Evolutionary conservation across 1,140 invertebrate species (phyloP), one percentile per base, ranked within the genome.

Genomic region (Brachionus rotundiformis): DNA sequence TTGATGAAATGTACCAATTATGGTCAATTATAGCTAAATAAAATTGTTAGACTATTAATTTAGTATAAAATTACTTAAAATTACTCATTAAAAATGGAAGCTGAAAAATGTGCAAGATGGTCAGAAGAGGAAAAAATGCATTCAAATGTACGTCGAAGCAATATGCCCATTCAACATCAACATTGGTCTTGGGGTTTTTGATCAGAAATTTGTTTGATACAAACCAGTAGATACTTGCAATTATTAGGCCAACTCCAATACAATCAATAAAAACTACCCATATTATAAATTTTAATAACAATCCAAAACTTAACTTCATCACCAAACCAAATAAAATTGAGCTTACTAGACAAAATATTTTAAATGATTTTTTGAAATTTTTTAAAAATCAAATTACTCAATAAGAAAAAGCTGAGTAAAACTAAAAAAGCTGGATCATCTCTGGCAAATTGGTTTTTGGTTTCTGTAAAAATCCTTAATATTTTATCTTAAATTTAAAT

Each of bases 371-470:
- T 16, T 2, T 31, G 16, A 13, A 65, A n/a, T 36, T 54, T 16
- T 2, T 31, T 33, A 13, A 65, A n/a, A 16, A 11, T 16, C 11
- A 65, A 16, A 11, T 49, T 73, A 65, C 91, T 91, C 91, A 94
- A 93, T 90, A 98, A 88, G 91, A 94, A 95, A 84, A 93, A 90
- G 82, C 92, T 92, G 13, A 99, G 89, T 63, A 99, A 88, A 33
- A 99, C 95, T 82, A 99, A 88, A 90, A 99, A 99, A 82, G 97
- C 97, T 77, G 97, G 97, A 90, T 99, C 97, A 90, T 99, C 97
- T 88, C 97, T 91, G 0, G 96, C 96, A 92, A 97, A 99, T 89
- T 99, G 96, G 84, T 95, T 94, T 89, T 98, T 98, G 82, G 95
- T 96, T 90, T 97, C 94, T 96, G 88, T 83, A 92, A 91, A 84